Base-by-base conservation (phyloP, 2,797 vertebrate genomes). In the Apogon talboti region DNA sequence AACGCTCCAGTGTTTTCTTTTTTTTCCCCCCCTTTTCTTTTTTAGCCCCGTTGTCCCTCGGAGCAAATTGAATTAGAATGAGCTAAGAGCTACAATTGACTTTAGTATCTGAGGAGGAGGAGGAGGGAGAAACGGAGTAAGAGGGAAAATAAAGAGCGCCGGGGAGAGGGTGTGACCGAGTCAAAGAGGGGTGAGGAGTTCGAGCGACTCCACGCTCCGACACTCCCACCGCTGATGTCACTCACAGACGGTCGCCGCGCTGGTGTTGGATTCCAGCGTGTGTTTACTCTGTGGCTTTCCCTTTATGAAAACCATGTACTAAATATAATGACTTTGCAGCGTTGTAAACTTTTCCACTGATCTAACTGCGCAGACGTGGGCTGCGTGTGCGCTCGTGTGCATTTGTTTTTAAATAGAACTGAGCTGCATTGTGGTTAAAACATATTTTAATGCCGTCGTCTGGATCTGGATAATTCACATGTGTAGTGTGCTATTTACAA, bases 1-100 rank as follows among this genome's bases (percentile, higher is more conserved):
- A 90, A 83, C 86, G 73, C 82, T 89, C 61, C 3, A 73, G 66
- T 80, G 50, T 47, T 30, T 65, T 52, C 42, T 15, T 24, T 50
- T 15, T 40, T 18, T 37, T 30, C 18, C 8, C 1, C 37, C 19
- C 13, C 30, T 19, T 18, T 51, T 38, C 3, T 47, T n/a, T 18
- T 51, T 49, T 45, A 51, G 47, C 64, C 41, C 76, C 45, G 74
- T 86, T 79, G 79, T 88, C 87, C 74, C 73, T 87, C 18, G 1
- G 75, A 86, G 79, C 70, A 89, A 88, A 92, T 91, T 89, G 69
- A 91, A 92, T 93, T 91, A 91, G 59, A 86, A 80, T 72, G 86
- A 91, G 76, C 78, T 79, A 76, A 76, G 82, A 85, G 81, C 74
- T 66, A 74, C 84, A 83, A 87, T 84, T 79, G 80, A 82, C 83